Conservation (phyloP, 2,888 invertebrate species). For the Pollenia griseotomentosa region DNA sequence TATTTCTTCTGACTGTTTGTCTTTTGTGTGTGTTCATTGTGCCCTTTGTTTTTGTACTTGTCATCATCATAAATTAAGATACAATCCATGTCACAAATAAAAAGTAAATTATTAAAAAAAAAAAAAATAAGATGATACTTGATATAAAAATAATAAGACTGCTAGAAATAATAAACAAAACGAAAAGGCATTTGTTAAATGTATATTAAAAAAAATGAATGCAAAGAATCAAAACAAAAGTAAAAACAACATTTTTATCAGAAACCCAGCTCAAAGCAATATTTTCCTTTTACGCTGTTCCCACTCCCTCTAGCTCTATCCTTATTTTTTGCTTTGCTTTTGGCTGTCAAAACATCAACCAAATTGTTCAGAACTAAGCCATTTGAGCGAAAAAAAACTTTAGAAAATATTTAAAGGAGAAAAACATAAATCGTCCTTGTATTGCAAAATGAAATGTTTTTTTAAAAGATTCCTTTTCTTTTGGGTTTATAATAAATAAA, state of each 20-base stretch:
- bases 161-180: background rate
- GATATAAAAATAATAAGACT: background rate
- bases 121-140: background rate
- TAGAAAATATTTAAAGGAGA: background rate
- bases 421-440: too few relatives aligned
- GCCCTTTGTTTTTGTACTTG: background rate
- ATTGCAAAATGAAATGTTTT: background rate
- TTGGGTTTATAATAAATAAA: background rate
- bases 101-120: slow-evolving; percentile 11
- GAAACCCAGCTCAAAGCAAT: slow-evolving; percentile 34
- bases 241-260: background rate
- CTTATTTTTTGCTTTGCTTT: background rate
- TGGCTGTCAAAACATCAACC: slow-evolving; percentile 11
- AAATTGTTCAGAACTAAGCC: background rate
- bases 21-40: background rate
- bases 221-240: slow-evolving; percentile 12
- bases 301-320: background rate
- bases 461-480: background rate
- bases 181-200: slow-evolving; percentile 10
- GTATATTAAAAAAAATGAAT: slow-evolving; percentile 13
- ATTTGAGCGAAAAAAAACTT: background rate
- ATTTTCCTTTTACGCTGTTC: background rate
- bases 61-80: slow-evolving; percentile 39
- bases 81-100: slow-evolving; percentile 19
- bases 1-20: background rate